These are phyloP conservation scores for Oscheius sp. DNA, from an alignment of 2,888 invertebrate genomes.

Conservation along the genomic window DNA sequence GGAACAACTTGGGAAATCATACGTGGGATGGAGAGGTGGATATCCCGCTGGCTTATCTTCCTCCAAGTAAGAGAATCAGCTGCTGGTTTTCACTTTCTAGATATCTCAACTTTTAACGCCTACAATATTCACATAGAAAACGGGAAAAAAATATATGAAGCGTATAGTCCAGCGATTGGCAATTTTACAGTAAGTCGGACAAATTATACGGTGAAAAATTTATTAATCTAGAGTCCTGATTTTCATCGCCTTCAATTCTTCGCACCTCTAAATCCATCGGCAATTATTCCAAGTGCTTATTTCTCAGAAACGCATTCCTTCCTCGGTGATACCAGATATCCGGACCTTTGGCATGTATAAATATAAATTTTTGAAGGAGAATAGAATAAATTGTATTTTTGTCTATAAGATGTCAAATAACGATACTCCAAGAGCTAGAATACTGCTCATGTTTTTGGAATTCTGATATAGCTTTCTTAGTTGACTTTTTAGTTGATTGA, in stretches of 20 bases:
- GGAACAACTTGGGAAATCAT: conserved; percentile 60
- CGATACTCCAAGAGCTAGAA: too few species aligned
- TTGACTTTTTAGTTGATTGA: too few species aligned
- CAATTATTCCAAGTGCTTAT: conserved; percentile 7
- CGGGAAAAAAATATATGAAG: conserved; percentile 11
- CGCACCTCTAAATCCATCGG: conserved; percentile 7
- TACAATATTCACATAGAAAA: conserved; percentile 24
- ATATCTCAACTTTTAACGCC: conserved; percentile 23
- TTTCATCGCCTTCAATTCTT: conserved; percentile 16
- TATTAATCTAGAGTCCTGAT: conserved; percentile 6
- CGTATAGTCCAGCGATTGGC: conserved; percentile 10
- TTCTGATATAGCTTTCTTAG: too few species aligned
- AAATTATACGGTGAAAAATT: neutral
- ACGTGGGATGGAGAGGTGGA: conserved; percentile 72
- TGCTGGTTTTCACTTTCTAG: conserved; percentile 37
- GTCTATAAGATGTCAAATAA: too few species aligned
- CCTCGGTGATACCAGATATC: conserved; percentile 16
- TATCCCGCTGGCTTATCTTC: conserved; percentile 73
- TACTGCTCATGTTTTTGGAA: too few species aligned
- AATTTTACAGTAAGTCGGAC: conserved; percentile 1
- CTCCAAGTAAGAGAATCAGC: conserved; percentile 60
- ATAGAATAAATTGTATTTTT: too few species aligned
- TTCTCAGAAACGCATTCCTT: conserved; percentile 6
- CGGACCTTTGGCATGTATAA: conserved; percentile 15
- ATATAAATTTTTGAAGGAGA: too few species aligned